These are phyloP conservation scores for Oryzias dopingdopingensis DNA, from an alignment of 2,797 vertebrate genomes.

Conservation along the genomic window DNA sequence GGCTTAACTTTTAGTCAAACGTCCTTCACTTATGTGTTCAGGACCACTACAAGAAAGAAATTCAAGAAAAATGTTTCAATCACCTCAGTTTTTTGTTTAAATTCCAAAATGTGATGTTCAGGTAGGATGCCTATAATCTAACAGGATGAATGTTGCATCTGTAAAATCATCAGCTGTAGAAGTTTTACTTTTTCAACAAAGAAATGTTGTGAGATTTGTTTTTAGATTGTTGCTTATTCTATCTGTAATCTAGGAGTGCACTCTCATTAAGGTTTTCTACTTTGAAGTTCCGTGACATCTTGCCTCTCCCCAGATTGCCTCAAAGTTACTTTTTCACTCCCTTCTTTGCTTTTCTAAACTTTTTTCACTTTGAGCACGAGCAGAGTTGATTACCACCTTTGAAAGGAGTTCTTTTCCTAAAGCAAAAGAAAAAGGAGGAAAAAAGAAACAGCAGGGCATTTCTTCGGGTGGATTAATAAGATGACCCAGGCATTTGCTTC, in stretches of 20 bases:
- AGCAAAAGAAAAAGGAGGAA: constrained; percentile 11
- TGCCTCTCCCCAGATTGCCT: constrained; percentile 19
- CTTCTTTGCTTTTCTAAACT: constrained; percentile 33
- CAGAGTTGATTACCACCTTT: constrained; percentile 52
- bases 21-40: too few species aligned
- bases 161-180: not conserved
- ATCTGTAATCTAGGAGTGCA: constrained; percentile 22
- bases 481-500: constrained; percentile 35
- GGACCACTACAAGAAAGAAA: too few species aligned
- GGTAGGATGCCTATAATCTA: too few species aligned
- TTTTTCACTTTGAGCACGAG: constrained; percentile 25
- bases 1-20: too few species aligned
- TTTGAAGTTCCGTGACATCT: constrained; percentile 30
- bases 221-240: constrained; percentile 13
- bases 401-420: constrained; percentile 11
- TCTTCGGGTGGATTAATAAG: constrained; percentile 42
- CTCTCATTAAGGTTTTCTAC: constrained; percentile 26
- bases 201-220: constrained; percentile 2
- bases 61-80: too few species aligned
- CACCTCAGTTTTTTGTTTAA: too few species aligned
- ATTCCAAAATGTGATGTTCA: too few species aligned
- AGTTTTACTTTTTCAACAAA: not conserved
- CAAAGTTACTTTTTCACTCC: constrained; percentile 26
- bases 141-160: too few species aligned
- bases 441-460: constrained; percentile 16